These are phyloP conservation scores for Eurytoma adleriae DNA, from an alignment of 2,888 invertebrate genomes.

Conservation along the genomic window DNA sequence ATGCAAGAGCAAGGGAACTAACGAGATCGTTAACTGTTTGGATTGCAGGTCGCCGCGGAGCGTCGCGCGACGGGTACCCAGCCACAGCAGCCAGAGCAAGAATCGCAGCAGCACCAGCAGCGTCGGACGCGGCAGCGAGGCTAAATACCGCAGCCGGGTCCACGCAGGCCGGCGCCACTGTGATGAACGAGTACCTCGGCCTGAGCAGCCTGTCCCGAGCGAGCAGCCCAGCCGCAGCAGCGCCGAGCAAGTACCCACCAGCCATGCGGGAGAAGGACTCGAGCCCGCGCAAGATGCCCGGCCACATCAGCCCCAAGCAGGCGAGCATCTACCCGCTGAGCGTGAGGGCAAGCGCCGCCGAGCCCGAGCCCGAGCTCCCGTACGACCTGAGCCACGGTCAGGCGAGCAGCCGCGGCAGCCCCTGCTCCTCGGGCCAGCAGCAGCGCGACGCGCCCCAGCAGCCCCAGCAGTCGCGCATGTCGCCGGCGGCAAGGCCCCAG, in stretches of 20 bases:
- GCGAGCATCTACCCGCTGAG: slow-evolving; percentile 84
- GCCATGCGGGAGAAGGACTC: slow-evolving; percentile 95
- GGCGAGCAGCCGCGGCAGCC: slow-evolving; percentile 69
- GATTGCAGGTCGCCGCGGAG: slow-evolving; percentile 59
- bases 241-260: slow-evolving; percentile 74
- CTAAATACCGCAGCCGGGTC: slow-evolving; percentile 67
- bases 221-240: slow-evolving; percentile 32
- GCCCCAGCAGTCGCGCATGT: slow-evolving; percentile 78
- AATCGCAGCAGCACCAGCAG: too few species aligned
- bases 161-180: slow-evolving; percentile 69
- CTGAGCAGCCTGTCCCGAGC: slow-evolving; percentile 75
- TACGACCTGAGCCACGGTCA: slow-evolving; percentile 80
- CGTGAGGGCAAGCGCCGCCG: slow-evolving; percentile 73
- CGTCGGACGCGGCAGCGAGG: background rate
- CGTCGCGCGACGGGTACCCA: slow-evolving; percentile 39
- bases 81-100: too few species aligned
- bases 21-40: background rate
- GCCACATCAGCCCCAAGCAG: slow-evolving; percentile 84
- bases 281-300: slow-evolving; percentile 91
- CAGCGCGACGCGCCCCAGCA: slow-evolving; percentile 66
- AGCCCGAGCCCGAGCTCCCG: slow-evolving; percentile 61
- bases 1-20: background rate
- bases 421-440: slow-evolving; percentile 32
- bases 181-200: slow-evolving; percentile 74
- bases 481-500: slow-evolving; percentile 79